Percentiles rank a stretch among this genome's conserved stretches.
These are phyloP conservation scores for Tenrec ecaudatus DNA, from an alignment of 2,113 vertebrate genomes.

Conservation along the genomic window DNA sequence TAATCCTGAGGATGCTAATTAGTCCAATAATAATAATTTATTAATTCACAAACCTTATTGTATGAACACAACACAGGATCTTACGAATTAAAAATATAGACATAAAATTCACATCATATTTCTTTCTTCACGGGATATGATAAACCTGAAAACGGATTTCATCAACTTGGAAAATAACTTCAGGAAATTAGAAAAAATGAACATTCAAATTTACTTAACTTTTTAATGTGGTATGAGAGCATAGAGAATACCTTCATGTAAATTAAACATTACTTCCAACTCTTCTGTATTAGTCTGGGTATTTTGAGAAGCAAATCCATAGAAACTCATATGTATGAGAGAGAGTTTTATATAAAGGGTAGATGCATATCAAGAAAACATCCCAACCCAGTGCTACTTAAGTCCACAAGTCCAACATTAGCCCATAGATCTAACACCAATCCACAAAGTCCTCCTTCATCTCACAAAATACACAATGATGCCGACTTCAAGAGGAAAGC, in stretches of 20 bases:
- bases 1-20: not conserved
- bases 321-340: too few species aligned
- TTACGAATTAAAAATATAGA: slow-evolving; percentile 35
- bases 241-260: slow-evolving; percentile 5
- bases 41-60: not conserved
- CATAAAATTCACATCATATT: not conserved
- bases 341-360: too few species aligned
- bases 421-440: too few species aligned
- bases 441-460: too few species aligned
- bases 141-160: not conserved
- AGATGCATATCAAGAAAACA: too few species aligned
- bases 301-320: too few species aligned
- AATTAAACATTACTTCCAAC: slow-evolving; percentile 2
- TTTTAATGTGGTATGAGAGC: not conserved
- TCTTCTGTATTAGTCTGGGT: too few species aligned
- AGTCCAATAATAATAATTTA: not conserved
- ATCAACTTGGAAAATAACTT: slow-evolving; percentile 6
- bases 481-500: too few species aligned
- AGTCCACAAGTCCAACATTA: too few species aligned
- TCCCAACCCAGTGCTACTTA: too few species aligned
- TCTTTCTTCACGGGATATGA: not conserved
- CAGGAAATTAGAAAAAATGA: too few species aligned
- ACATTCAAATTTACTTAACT: not conserved
- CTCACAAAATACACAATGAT: too few species aligned
- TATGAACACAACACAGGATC: not conserved